Base-by-base conservation (phyloP, 2,797 vertebrate species). In the Enteromius trimaculatus region DNA sequence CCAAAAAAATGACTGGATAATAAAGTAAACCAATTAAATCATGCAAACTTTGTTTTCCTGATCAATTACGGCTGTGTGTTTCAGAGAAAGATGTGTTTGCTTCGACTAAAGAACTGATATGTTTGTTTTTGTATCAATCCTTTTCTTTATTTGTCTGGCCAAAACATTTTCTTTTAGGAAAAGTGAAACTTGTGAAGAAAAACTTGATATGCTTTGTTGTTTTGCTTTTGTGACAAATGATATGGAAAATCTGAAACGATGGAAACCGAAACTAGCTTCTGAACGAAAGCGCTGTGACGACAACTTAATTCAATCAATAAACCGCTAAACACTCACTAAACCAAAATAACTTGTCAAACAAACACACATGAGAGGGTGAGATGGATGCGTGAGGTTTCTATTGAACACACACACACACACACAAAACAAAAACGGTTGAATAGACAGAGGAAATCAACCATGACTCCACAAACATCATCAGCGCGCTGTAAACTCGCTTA, bases 261-360 rank as follows among this genome's bases (percentile, higher is more conserved):
- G 31, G 37, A 37, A 55, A 39, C 29, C 9, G 26, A 29, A 29
- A 49, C 42, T 65, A n/a, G 29, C 19, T 49, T 79, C 21, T 79
- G 64, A 80, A 23, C n/a, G 37, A 42, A 80, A 68, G 31, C 3
- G 9, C 49, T 79, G n/a, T 49, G 17, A 44, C 6, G 0, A 26
- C 16, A 29, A 29, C 14, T 47, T 80, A 60, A n/a, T 71, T 60
- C 37, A 34, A 60, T 60, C 51, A 71, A 60, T 80, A 80, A 55
- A 31, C 66, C 17, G 42, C 70, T 51, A 53, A 53, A 74, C 21
- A 51, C 31, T 37, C 17, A 34, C 10, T 21, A 72, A 29, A 51
- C 44, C 70, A 31, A 58, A 70, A 44, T 58, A 70, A 55, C 16
- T 13, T 37, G 1, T 31, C 6, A 69, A 29, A 71, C 66, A 44